Conservation (phyloP, 2,888 invertebrate species). For the Tuta absoluta region DNA sequence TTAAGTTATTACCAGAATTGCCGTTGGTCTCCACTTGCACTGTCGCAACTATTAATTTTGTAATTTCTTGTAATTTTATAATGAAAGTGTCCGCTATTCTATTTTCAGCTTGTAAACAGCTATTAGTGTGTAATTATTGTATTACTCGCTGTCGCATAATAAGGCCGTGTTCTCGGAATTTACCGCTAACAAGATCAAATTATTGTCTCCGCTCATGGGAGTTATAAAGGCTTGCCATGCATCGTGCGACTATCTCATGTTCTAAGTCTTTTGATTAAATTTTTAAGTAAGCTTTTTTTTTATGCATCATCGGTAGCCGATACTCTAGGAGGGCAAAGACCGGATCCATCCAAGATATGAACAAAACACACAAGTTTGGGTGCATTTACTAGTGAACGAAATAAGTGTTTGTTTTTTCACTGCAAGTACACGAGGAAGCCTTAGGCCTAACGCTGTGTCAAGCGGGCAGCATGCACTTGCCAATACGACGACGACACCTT, state of each 20-base stretch:
- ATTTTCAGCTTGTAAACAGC: conserved; percentile 44
- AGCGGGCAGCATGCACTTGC: too few relatives aligned
- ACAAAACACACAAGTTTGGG: too few relatives aligned
- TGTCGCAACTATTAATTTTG: conserved; percentile 20
- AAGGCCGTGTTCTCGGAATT: conserved; percentile 38
- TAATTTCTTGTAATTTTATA: conserved; percentile 20
- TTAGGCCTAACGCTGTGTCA: too few relatives aligned
- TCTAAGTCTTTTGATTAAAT: too few relatives aligned
- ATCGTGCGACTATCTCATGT: conserved; percentile 24
- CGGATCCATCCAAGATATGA: too few relatives aligned
- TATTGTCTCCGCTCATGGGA: conserved; percentile 35
- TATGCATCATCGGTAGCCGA: too few relatives aligned
- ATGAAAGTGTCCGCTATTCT: conserved; percentile 25
- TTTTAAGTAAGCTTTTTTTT: too few relatives aligned
- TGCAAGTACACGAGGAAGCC: too few relatives aligned
- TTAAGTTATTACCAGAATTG: conserved; percentile 17
- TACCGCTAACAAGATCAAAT: conserved; percentile 46
- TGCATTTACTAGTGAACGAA: too few relatives aligned
- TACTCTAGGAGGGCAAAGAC: too few relatives aligned
- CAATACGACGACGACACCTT: too few relatives aligned
- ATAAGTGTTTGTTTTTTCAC: too few relatives aligned
- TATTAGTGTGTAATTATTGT: conserved; percentile 47
- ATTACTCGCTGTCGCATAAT: conserved; percentile 40
- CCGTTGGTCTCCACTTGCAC: neutral
- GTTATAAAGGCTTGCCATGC: conserved; percentile 33